These are phyloP conservation scores for Percopsis transmontana DNA, from an alignment of 2,113 vertebrate species.

Conservation along the genomic window DNA sequence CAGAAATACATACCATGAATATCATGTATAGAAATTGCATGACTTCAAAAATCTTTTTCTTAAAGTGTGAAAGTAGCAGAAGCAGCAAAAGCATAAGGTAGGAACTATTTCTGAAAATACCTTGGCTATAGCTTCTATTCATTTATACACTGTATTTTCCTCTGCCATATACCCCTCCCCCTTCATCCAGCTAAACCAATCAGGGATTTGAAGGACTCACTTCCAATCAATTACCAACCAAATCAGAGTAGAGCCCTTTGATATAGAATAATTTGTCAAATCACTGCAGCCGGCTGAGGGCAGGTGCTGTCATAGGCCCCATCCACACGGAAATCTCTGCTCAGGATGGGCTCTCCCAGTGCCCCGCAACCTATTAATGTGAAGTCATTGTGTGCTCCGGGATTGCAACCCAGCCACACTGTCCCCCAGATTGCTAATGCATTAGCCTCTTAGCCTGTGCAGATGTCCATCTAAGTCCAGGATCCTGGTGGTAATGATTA, in stretches of 20 bases:
- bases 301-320: slow-evolving; percentile 71
- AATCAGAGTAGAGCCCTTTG: slow-evolving; percentile 78
- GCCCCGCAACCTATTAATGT: slow-evolving; percentile 68
- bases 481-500: slow-evolving; percentile 33
- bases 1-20: slow-evolving; percentile 11
- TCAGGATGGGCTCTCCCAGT: slow-evolving; percentile 61
- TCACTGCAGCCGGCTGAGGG: slow-evolving; percentile 73
- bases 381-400: slow-evolving; percentile 70
- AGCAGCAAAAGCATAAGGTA: no score
- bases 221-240: slow-evolving; percentile 81
- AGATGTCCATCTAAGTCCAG: slow-evolving; percentile 19
- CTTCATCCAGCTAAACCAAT: slow-evolving; percentile 77
- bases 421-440: slow-evolving; percentile 51
- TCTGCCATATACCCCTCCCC: slow-evolving; percentile 49
- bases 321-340: slow-evolving; percentile 77
- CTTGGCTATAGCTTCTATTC: slow-evolving; percentile 4
- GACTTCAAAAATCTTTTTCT: slow-evolving; percentile 36
- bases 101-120: slow-evolving; percentile 40
- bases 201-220: slow-evolving; percentile 78
- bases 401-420: slow-evolving; percentile 51
- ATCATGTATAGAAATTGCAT: slow-evolving; percentile 25
- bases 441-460: slow-evolving; percentile 64
- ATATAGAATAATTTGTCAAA: slow-evolving; percentile 83
- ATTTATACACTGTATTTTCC: slow-evolving; percentile 42
- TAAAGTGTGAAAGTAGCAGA: slow-evolving; percentile 44